These are phyloP conservation scores for Clinocottus analis DNA, from an alignment of 2,113 vertebrate genomes.

Conservation along the genomic window DNA sequence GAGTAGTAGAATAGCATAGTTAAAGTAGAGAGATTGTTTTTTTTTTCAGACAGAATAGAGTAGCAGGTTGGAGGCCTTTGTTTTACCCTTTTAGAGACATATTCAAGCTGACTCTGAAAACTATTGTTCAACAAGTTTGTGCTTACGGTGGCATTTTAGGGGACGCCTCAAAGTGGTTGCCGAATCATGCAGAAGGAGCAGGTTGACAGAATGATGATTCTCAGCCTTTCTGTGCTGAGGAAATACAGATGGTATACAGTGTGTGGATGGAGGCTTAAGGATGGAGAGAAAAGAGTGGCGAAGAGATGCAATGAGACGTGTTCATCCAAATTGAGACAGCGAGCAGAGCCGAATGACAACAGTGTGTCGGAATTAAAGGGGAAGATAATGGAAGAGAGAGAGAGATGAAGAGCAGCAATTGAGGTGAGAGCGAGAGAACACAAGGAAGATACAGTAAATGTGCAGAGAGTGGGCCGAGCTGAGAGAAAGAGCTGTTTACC, in stretches of 20 bases:
- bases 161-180: constrained; percentile 67
- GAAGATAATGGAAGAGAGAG: constrained; percentile 65
- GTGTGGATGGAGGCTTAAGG: constrained; percentile 69
- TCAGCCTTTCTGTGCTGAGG: constrained; percentile 63
- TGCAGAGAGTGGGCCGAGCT: constrained; percentile 54
- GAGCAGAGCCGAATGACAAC: constrained; percentile 56
- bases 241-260: constrained; percentile 74
- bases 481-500: constrained; percentile 72
- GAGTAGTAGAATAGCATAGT: constrained; percentile 14
- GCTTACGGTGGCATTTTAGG: constrained; percentile 68
- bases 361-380: constrained; percentile 66
- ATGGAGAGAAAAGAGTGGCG: constrained; percentile 44
- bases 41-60: constrained; percentile 14
- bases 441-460: constrained; percentile 50
- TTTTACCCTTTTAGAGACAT: constrained; percentile 53
- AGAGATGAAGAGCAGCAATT: constrained; percentile 63
- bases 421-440: constrained; percentile 55
- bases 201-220: constrained; percentile 76
- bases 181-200: constrained; percentile 72
- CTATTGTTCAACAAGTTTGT: constrained; percentile 71
- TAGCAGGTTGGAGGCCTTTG: constrained; percentile 44
- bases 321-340: constrained; percentile 66
- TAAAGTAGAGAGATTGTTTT: not conserved
- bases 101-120: constrained; percentile 66
- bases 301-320: constrained; percentile 64